A percentile compares a stretch with the other conserved stretches of the same genome.
Evolutionary conservation across 1,140 invertebrate species (phyloP).

Genomic region (Gryllus bimaculatus): DNA sequence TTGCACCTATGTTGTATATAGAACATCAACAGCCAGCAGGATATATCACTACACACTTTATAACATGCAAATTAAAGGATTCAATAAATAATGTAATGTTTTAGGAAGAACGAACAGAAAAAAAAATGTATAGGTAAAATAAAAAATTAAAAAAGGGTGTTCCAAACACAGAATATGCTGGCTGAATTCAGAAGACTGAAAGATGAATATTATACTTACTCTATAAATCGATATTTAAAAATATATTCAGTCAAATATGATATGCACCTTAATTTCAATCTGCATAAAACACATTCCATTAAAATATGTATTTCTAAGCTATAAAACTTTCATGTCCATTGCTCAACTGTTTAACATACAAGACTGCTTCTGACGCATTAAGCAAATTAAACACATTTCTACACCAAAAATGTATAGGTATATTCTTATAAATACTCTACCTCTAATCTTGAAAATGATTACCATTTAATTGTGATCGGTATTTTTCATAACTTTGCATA

Average conservation of each 20-base stretch:
- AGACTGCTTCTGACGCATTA: neutral
- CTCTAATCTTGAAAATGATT: neutral
- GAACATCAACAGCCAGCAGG: neutral
- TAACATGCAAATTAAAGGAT: neutral
- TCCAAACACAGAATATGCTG: neutral
- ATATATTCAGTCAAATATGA: conserved; percentile 1
- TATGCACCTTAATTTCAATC: neutral
- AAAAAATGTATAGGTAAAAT: conserved; percentile 1
- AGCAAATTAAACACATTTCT: neutral
- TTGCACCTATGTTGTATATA: neutral
- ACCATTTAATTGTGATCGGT: neutral
- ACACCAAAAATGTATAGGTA: neutral
- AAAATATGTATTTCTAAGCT: neutral
- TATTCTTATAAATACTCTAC: neutral
- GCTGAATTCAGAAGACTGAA: neutral
- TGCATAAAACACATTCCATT: neutral
- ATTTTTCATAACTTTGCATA: neutral
- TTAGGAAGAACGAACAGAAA: neutral
- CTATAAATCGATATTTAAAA: neutral
- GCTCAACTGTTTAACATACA: neutral
- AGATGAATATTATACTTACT: neutral
- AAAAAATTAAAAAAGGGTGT: neutral
- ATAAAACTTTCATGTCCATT: neutral
- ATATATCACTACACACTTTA: neutral
- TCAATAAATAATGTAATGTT: too few species aligned